Base-by-base conservation (phyloP, 2,888 invertebrate genomes). In the Pristionchus entomophagus region DNA sequence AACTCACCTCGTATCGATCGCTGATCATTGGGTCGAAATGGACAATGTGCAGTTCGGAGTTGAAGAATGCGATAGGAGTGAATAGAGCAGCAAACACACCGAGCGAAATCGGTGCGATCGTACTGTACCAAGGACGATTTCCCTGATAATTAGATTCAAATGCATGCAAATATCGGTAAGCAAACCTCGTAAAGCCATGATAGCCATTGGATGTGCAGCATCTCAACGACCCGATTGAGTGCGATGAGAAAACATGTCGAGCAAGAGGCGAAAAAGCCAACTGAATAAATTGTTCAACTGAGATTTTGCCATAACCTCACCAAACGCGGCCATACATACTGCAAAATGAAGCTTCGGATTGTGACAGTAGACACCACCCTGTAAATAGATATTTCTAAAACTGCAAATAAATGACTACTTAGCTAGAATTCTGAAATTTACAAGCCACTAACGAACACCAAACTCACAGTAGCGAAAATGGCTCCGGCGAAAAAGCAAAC, bases 11-110 rank as follows among this genome's bases (percentile, higher is more conserved):
- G n/a, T 41, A 73, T 45, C 38, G 22, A 17, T 26, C 41, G 45
- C 73, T 73, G 14, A 73, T 73, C 73, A 73, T 73, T 41, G 73
- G 73, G 26, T 73, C 41, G n/a, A 73, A 73, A n/a, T 73, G 73
- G 5, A 45, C 73, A 26, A 73, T 73, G 45, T 73, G 73, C 73
- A 45, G 26, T 12, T 73, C 73, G 10, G 73, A 73, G 73, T 73
- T 73, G 73, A 73, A 73, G 73, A 73, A 73, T 22, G 73, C 73
- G 2, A 73, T 73, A 3, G 73, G 73, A 0, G 73, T 73, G 41
- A 35, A 73, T 5, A 73, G 73, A 0, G 73, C 73, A 2, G 73
- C 73, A 26, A 41, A 73, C 0, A 45, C 0, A 26, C 73, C 73
- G 0, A 26, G 8, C 2, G 10, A n/a, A 0, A 45, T n/a, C 0